These are phyloP conservation scores for Ennomos erosarius DNA, from an alignment of 2,888 invertebrate genomes.

Conservation along the genomic window DNA sequence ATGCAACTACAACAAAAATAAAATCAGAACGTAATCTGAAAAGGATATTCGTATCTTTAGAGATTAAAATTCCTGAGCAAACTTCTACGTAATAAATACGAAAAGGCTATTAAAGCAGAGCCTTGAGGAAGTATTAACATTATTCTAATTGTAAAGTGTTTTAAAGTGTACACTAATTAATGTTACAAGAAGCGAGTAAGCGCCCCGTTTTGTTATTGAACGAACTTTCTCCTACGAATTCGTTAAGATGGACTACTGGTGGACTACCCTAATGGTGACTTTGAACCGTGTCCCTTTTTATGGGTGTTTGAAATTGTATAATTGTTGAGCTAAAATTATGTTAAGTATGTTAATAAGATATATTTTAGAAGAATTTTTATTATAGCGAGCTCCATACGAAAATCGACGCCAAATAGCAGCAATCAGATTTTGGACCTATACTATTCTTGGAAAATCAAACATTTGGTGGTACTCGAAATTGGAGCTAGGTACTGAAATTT, in stretches of 20 bases:
- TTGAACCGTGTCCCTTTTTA: constrained; percentile 35
- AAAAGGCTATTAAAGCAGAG: constrained; percentile 9
- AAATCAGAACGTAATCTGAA: constrained; percentile 17
- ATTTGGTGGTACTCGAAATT: too few relatives aligned
- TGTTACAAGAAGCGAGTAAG: constrained; percentile 22
- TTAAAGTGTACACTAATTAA: constrained; percentile 20
- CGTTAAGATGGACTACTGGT: background rate
- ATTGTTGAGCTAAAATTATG: background rate
- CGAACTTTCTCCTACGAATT: constrained; percentile 4
- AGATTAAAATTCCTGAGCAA: background rate
- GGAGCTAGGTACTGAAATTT: too few relatives aligned
- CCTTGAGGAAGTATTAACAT: constrained; percentile 28
- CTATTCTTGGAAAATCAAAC: too few relatives aligned
- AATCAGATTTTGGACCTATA: too few relatives aligned
- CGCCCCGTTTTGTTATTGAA: constrained; percentile 14
- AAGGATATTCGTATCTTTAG: constrained; percentile 1
- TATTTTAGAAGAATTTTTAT: constrained; percentile 7
- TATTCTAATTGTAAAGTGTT: constrained; percentile 31
- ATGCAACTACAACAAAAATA: constrained; percentile 5
- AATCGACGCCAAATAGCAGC: too few relatives aligned
- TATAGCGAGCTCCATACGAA: too few relatives aligned
- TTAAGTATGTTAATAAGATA: background rate
- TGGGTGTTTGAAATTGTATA: background rate
- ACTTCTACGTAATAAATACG: constrained; percentile 13
- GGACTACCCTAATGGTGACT: constrained; percentile 39